A percentile compares a stretch with the other conserved stretches of the same genome.
Evolutionary conservation across 2,888 invertebrate genomes (phyloP).

Genomic region (Pimpla rufipes): DNA sequence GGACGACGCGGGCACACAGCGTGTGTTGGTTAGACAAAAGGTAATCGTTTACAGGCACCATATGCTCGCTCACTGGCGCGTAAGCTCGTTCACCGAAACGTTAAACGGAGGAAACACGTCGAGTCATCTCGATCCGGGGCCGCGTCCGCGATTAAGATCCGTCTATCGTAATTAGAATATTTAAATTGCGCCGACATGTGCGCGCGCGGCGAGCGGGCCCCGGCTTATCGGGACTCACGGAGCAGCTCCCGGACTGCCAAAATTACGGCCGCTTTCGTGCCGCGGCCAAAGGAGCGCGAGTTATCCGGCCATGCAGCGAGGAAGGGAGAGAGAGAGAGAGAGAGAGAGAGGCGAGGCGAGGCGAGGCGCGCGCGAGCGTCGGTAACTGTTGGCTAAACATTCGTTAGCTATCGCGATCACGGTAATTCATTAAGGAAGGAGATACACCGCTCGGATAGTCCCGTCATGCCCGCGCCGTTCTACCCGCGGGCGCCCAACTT

Average conservation of each 20-base stretch:
- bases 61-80: constrained; percentile 76
- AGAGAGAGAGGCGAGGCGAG: constrained; percentile 32
- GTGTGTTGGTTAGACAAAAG: constrained; percentile 49
- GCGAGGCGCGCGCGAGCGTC: constrained; percentile 64
- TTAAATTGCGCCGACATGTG: constrained; percentile 82
- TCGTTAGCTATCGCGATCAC: constrained; percentile 80
- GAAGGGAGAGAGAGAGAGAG: constrained; percentile 35
- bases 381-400: constrained; percentile 84
- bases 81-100: constrained; percentile 75
- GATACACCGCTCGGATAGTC: constrained; percentile 70
- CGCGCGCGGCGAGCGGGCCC: constrained; percentile 50
- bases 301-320: not conserved
- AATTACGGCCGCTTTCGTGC: constrained; percentile 48
- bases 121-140: constrained; percentile 69
- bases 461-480: constrained; percentile 63
- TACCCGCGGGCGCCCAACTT: constrained; percentile 34
- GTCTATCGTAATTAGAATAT: constrained; percentile 82
- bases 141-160: constrained; percentile 68
- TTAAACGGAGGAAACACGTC: constrained; percentile 74
- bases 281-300: constrained; percentile 7
- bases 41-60: constrained; percentile 79
- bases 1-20: not conserved
- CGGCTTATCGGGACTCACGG: constrained; percentile 37
- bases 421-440: constrained; percentile 81
- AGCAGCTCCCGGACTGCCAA: constrained; percentile 47